Evolutionary conservation across 2,113 vertebrate species (phyloP), one percentile per base, ranked within the genome.

Genomic region (Hymenochirus boettgeri): DNA sequence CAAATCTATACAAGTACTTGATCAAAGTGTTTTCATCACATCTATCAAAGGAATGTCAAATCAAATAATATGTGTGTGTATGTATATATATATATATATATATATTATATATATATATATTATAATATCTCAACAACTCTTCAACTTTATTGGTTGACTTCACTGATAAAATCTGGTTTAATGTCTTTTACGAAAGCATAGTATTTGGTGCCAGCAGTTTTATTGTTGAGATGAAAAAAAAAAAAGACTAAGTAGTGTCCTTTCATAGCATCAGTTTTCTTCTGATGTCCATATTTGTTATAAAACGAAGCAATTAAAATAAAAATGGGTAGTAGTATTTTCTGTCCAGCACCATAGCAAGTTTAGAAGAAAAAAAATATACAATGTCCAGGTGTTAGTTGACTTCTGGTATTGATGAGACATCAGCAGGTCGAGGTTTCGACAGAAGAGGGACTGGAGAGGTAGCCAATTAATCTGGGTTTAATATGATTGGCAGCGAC

Each of bases 401-500:
- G 70, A 94, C 90, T 75, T 96, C 86, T 1, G 91, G 89, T 55
- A 83, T 75, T 37, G 92, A 78, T 22, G 89, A 74, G 2, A 91
- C 74, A 71, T 91, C 90, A 57, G 80, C 73, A 8, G 88, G 80
- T 46, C 89, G 84, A 24, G 90, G 82, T 21, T 82, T 76, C 26
- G 93, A 77, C 46, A 99, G 82, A 61, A 99, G 89, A 1, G 96
- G 96, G 23, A 99, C 93, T 1, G 96, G 96, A 61, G 94, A 99
- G 2, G 93, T 93, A 77, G 96, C 96, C 93, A 3, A 99, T 99
- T 58, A 99, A 92, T 23, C 96, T 11, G 96, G 96, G 77, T 99
- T 99, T 51, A 99, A 87, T 76, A 99, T 99, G 82, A 99, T 99
- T 58, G 96, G 96, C 73, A 99, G 86, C 75, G 94, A 88, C 96